Evolutionary conservation across 2,888 invertebrate genomes (phyloP), one percentile per base, ranked within the genome.

Genomic region (Amaurobius ferox): DNA sequence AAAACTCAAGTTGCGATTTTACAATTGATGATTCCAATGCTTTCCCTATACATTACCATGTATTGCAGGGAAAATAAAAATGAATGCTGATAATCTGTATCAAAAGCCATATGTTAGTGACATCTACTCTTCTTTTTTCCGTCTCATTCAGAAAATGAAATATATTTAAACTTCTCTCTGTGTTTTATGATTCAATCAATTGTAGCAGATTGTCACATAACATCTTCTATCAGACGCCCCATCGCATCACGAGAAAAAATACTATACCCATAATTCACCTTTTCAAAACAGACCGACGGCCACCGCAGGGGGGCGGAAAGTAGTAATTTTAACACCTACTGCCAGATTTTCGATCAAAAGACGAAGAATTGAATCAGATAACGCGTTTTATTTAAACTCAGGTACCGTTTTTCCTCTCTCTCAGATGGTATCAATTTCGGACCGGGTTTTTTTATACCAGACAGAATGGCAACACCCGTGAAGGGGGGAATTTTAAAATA

Each of bases 331-430:
- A 68, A 67, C 80, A 68, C 68, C 74, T 40, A 61, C 73, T 73
- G 73, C 62, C 62, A 40, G 55, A 39, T 68, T 68, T 68, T 16
- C 40, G 64, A 29, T 29, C 13, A 11, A 16, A 23, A 66, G 19
- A 35, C n/a, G 35, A 26, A 48, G 26, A 67, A 55, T 40, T 71
- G 72, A 77, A 83, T 83, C 83, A 71, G 83, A 83, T 83, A 83
- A 72, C 71, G 77, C n/a, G n/a, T 83, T 83, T 83, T 83, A 83
- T 83, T 83, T 83, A 83, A 83, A 83, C 76, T 76, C 81, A 71
- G 29, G 68, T 35, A 66, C 73, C 67, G 44, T 55, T 77, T 77
- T 76, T 55, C 26, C 55, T 44, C 28, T 67, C 44, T 28, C 13
- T 7, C 11, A 61, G 83, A 77, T 83, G 66, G 55, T 83, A 83